Evolutionary conservation across 2,888 invertebrate species (phyloP), one percentile per base, ranked within the genome.

Genomic region (Parascotia fuliginaria): DNA sequence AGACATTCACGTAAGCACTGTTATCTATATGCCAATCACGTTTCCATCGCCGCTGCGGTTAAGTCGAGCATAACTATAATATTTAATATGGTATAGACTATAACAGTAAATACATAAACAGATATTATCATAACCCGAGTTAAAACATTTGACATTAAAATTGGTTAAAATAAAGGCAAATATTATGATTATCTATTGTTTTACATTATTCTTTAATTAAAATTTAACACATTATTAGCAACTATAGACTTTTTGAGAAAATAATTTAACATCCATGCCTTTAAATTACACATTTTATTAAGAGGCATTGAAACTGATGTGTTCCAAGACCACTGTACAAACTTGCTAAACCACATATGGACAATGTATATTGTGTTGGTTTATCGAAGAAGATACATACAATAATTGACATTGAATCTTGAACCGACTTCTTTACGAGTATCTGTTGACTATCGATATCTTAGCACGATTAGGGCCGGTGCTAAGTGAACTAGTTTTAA

Each of bases 401-500:
- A 55, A 56, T 46, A 28, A 55, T 47, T 31, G 45, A 13, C 51
- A 62, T 57, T 70, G 54, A 57, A 42, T 43, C 15, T 45, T 42
- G 32, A 60, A 58, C 85, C 85, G 82, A 65, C 84, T 77, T 72
- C 70, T 63, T 78, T 81, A 16, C 16, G 13, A 22, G 32, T 32
- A 76, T 73, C 73, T 67, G 42, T 60, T 34, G 41, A 53, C 49
- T 56, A 61, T 60, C 67, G 54, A 54, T 60, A 15, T 19, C 73
- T 80, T 77, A 72, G 62, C 69, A 68, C 70, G 69, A 82, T 83
- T 81, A 59, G 51, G 48, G 14, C 14, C 29, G 32, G 45, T 42
- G 24, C 46, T 49, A 34, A 53, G 29, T 59, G 55, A 7, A 43
- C 56, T 43, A 61, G 36, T 41, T 55, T 34, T 24, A 24, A 6